Percentiles rank a stretch among this genome's conserved stretches.
phyloP scores from a whole-genome alignment of 2,888 invertebrate genomes.

The Drosophila dives region DNA sequence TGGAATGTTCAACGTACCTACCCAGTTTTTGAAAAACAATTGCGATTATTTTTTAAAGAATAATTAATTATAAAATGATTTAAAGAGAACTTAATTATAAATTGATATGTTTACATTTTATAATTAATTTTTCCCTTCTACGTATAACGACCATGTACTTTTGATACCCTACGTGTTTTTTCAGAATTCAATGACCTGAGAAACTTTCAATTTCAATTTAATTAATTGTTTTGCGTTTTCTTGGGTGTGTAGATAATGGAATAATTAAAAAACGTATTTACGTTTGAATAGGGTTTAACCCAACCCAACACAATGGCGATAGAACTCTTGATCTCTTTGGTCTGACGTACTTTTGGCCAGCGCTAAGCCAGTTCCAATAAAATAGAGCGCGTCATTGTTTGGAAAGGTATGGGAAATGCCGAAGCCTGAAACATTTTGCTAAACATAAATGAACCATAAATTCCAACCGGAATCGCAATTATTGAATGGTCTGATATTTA shows the following conservation, averaged over 20 bases:
- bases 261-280: constrained; percentile 24
- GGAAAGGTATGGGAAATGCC: constrained; percentile 51
- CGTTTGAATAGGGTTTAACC: constrained; percentile 26
- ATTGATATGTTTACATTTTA: background rate
- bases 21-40: background rate
- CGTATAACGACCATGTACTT: background rate
- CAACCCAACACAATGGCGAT: constrained; percentile 40
- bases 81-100: background rate
- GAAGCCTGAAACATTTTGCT: constrained; percentile 49
- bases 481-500: constrained; percentile 18
- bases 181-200: constrained; percentile 39
- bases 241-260: constrained; percentile 34
- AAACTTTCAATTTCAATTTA: constrained; percentile 47
- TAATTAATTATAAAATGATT: background rate
- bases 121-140: background rate
- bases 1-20: background rate
- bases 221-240: constrained; percentile 14
- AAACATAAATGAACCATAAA: constrained; percentile 19
- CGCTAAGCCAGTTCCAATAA: constrained; percentile 56
- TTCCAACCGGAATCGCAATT: constrained; percentile 58
- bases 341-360: constrained; percentile 66
- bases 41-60: background rate
- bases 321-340: constrained; percentile 52
- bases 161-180: background rate
- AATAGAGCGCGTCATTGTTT: constrained; percentile 49